Evolutionary conservation across 2,888 invertebrate genomes (phyloP), one percentile per base, ranked within the genome.

Genomic region (Tiliacea citrago): DNA sequence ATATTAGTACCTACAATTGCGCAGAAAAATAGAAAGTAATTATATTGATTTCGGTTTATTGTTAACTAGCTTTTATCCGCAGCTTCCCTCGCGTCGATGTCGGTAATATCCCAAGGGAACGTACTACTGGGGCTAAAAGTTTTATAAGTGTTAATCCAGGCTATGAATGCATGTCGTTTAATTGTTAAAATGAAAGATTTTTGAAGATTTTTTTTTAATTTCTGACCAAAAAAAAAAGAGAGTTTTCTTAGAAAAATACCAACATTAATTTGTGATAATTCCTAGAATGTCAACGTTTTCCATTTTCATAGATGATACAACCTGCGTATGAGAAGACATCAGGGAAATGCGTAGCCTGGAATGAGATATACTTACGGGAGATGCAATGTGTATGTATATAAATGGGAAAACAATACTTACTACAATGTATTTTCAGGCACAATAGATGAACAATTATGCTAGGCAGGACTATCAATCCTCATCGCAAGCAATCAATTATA

Each of bases 381-480:
- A 39, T 39, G 5, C 39, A 39, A 39, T 39, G 39, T 39, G 39
- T 6, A 39, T n/a, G n/a, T 29, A 3, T 29, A 29, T 29, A 29
- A 29, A n/a, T n/a, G 39, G 5, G 2, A 67, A 45, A 76, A 13
- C 12, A 62, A 55, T 65, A 42, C 18, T 2, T 24, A 21, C 47
- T 13, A 73, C 21, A 60, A 79, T 60, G 18, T 73, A 61, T 75
- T 69, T 67, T 24, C 57, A 45, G 29, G 16, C 61, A 79, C 65
- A 85, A 62, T 74, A 72, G 66, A 58, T 62, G 58, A 77, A 76
- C 68, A 83, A 75, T 83, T 73, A 51, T 65, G 51, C 53, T 74
- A 66, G 49, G 55, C 42, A 55, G 35, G 65, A 65, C 78, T 68
- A 87, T 86, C 79, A 83, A 87, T 86, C 86, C 75, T 84, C 69